Evolutionary conservation across 2,797 vertebrate genomes (phyloP), one percentile per base, ranked within the genome.

Genomic region (Echiichthys vipera): DNA sequence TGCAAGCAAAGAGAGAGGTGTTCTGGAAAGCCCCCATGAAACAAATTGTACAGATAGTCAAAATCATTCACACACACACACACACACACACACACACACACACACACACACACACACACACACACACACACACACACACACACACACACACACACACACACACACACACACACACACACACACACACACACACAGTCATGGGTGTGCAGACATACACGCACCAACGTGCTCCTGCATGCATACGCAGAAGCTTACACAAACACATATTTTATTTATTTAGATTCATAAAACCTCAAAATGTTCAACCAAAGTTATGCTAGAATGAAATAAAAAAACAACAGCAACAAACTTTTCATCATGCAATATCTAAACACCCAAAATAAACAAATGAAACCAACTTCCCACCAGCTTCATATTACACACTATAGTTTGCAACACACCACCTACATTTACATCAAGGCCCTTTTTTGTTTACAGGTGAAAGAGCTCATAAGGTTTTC

Each of bases 251-350:
- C 80, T 84, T 84, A 82, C 77, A 86, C 84, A 87, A 83, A 91
- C 84, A 87, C 67, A 84, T 69, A 67, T 83, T 82, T 80, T 84
- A 88, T 91, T 87, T 90, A 89, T 90, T 91, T 91, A 78, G 71
- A 79, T 71, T 78, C 49, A 76, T 84, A 84, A 85, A 88, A 85
- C 88, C 86, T 70, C 80, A 81, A 90, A 89, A 88, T 76, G 83
- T 90, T 89, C 68, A 89, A 90, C 87, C 91, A 85, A 86, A 82
- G 77, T 69, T 53, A 72, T 24, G 81, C 84, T 76, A 83, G 81
- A 86, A 83, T 71, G 78, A 82, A 80, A 84, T 71, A 71, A 81
- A 76, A 66, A 75, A 77, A 61, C 51, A 67, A 71, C 69, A 81
- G 78, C 76, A 84, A 78, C 80, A 90, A 88, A 84, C 81, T 69